Evolutionary conservation across 1,140 invertebrate genomes (phyloP).

Genomic region (Sarcophaga bullata): DNA sequence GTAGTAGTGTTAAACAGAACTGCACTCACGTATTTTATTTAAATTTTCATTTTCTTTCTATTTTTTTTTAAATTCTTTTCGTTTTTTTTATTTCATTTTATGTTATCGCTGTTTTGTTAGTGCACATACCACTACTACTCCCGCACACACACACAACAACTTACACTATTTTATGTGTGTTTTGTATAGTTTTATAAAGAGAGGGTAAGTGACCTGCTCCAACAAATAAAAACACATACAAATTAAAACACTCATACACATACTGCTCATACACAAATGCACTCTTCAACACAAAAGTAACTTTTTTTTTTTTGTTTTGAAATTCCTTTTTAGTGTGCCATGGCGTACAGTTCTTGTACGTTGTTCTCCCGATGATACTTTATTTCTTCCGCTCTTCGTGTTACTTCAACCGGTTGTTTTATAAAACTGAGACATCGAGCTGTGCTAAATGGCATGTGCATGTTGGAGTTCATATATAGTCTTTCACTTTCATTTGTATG

Average conservation of each 20-base stretch:
- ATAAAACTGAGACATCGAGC: constrained; percentile 20
- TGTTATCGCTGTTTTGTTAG: neutral
- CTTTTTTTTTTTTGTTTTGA: neutral
- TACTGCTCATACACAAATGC: neutral
- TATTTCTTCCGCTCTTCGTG: constrained; percentile 18
- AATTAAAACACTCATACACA: neutral
- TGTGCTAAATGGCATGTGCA: neutral
- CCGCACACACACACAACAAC: neutral
- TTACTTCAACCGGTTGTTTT: constrained; percentile 35
- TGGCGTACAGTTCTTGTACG: neutral
- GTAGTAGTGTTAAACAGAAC: constrained; percentile 26
- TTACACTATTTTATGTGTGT: neutral
- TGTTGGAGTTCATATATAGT: neutral
- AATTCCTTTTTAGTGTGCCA: neutral
- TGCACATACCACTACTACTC: no score
- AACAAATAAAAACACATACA: neutral
- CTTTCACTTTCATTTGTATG: no score
- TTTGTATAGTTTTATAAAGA: constrained; percentile 2
- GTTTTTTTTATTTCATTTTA: neutral
- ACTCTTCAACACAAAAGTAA: neutral
- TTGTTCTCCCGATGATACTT: neutral
- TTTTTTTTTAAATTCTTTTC: neutral
- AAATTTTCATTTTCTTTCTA: neutral
- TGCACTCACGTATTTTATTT: constrained; percentile 4
- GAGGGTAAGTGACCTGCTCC: constrained; percentile 38